Evolutionary conservation across 2,797 vertebrate species (phyloP), one percentile per base, ranked within the genome.

Genomic region (Hephaestus fuliginosus): DNA sequence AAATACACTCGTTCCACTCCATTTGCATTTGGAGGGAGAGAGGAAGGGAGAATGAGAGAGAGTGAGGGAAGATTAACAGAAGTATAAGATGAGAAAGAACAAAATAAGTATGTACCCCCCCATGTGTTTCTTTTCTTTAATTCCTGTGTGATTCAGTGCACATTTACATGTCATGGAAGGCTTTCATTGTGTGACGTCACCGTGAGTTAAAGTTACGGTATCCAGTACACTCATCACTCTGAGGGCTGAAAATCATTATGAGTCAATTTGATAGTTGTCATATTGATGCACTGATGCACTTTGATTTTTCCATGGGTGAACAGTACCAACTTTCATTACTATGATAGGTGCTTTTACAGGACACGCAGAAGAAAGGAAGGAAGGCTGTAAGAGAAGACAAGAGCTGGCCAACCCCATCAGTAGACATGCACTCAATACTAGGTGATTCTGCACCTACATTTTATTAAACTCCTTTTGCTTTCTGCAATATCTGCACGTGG

Each of bases 1-100:
- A 91, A 89, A 93, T 87, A 91, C 77, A 81, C 78, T 85, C 33
- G 60, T 89, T 89, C 74, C 83, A 88, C 81, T 76, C 86, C 83
- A 87, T 92, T 91, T 93, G 83, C 86, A 90, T 92, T 81, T 67
- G 64, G 55, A 55, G 67, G 17, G 39, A 56, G 53, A 66, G 25
- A 28, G 52, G 25, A 9, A 49, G 15, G 6, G 17, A 49, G 53
- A 56, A 17, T 20, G 36, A 33, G 33, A 56, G 41, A 7, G 18
- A 46, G 53, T 7, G 18, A 53, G 53, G 71, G 48, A 25, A 28
- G 28, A 43, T 25, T 28, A 61, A 36, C 43, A 61, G 11, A 51
- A 53, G 53, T 49, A 55, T 17, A 18, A 58, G 55, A 8, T 10
- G 18, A 61, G 62, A 66, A 2, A 36, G 20, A 71, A 58, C 36